Percentiles rank a stretch among this genome's conserved stretches.
phyloP scores from a whole-genome alignment of 2,888 invertebrate species.

The Apamea epomidion region DNA sequence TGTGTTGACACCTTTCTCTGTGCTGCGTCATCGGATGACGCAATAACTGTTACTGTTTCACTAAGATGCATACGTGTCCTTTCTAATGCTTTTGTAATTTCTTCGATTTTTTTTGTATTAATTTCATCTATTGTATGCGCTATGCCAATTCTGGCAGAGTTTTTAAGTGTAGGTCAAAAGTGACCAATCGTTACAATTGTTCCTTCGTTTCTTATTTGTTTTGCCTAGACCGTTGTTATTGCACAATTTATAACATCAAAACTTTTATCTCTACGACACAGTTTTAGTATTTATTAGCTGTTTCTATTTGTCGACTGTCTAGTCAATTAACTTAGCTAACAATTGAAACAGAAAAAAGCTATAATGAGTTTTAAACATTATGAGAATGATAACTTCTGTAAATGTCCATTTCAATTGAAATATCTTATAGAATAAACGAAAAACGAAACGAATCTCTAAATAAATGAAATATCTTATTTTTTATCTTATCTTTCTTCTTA shows the following conservation, averaged over 20 bases:
- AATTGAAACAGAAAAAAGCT: not conserved
- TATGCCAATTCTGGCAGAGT: not conserved
- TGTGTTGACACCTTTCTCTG: slow-evolving; percentile 62
- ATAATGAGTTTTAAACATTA: not conserved
- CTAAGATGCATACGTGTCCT: slow-evolving; percentile 49
- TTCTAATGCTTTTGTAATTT: slow-evolving; percentile 53
- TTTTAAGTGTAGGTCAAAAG: not conserved
- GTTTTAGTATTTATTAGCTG: not conserved
- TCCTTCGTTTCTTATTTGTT: fast-evolving
- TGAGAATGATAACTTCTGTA: not conserved
- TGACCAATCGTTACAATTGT: too few relatives aligned
- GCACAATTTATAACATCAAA: not conserved
- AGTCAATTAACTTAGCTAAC: not conserved
- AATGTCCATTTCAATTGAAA: not conserved
- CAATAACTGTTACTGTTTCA: slow-evolving; percentile 60
- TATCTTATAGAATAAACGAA: too few relatives aligned
- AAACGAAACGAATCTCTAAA: too few relatives aligned
- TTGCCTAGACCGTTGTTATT: not conserved
- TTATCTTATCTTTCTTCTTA: too few relatives aligned
- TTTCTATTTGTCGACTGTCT: not conserved
- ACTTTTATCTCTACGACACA: not conserved
- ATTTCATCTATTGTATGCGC: not conserved
- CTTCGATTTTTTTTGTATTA: not conserved
- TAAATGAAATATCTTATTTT: too few relatives aligned
- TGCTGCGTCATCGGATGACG: slow-evolving; percentile 59